Evolutionary conservation across 2,888 invertebrate genomes (phyloP), one percentile per base, ranked within the genome.

Genomic region (Andrena bicolor): DNA sequence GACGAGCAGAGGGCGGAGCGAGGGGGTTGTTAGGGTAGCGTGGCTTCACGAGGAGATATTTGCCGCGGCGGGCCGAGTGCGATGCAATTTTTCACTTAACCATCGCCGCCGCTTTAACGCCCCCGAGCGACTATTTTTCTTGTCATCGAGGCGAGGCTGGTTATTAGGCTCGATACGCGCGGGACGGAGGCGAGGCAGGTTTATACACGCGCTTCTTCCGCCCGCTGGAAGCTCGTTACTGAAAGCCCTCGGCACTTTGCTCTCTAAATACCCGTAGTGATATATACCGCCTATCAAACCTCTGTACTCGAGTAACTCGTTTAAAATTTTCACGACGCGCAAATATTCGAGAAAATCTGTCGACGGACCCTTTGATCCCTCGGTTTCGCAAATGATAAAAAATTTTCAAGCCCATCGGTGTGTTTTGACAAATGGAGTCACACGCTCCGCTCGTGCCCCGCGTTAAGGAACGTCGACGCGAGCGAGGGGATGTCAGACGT

Each of bases 31-130:
- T 70, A 65, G 58, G 35, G 7, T 23, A 41, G 32, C 71, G 78
- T 81, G 76, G 65, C 60, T 69, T 61, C 74, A 63, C 63, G 56
- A 28, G 26, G 26, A 53, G 63, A 64, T 63, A 30, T 30, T 23
- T 32, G 23, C 70, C 60, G 13, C n/a, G 20, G 26, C 1, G 26
- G 35, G n/a, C 1, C n/a, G 51, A 20, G n/a, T 0, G n/a, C 13
- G 35, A 35, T 35, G 49, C 53, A 64, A 80, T 80, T 68, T 80
- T 77, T 80, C 72, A 63, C 56, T 72, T 49, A 63, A 35, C 23
- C 51, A 49, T 48, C 16, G 60, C 30, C 35, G 69, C n/a, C 20
- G 26, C 30, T 76, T 66, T 26, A 76, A 76, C n/a, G 23, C 7
- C 71, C 28, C 8, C n/a, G 10, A 13, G 41, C 51, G 65, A 61